A percentile compares a stretch with the other conserved stretches of the same genome.
Conservation (phyloP, 2,888 invertebrate genomes). For the Boloria euphrosyne region DNA sequence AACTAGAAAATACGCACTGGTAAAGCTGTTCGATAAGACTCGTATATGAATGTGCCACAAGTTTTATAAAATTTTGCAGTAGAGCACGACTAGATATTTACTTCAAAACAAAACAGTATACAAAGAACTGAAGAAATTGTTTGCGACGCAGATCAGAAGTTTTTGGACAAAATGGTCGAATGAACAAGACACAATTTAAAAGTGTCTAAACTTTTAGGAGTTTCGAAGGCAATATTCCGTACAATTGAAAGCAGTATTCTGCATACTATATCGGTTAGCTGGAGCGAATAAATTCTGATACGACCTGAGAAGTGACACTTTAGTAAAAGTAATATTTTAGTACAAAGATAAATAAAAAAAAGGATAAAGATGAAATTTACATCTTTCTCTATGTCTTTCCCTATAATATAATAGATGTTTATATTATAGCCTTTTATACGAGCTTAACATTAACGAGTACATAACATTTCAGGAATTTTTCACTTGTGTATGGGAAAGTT, state of each 20-base stretch:
- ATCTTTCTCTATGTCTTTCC: too few species aligned
- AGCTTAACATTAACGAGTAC: too few species aligned
- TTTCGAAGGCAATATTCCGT: constrained; percentile 26
- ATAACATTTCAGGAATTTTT: too few species aligned
- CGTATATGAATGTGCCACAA: neutral
- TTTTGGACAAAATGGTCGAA: constrained; percentile 30
- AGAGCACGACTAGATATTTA: constrained; percentile 15
- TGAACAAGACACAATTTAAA: constrained; percentile 39
- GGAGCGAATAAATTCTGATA: constrained; percentile 23
- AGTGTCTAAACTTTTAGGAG: constrained; percentile 29
- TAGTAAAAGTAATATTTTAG: neutral
- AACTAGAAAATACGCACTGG: too few species aligned
- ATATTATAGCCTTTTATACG: too few species aligned
- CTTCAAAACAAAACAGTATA: constrained; percentile 13
- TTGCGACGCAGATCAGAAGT: constrained; percentile 25
- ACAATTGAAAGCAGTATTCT: constrained; percentile 27
- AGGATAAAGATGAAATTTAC: too few species aligned
- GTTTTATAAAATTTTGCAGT: neutral
- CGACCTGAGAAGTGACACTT: neutral
- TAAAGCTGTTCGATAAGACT: too few species aligned
- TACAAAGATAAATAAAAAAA: neutral
- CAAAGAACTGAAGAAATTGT: constrained; percentile 18
- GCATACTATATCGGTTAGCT: constrained; percentile 22
- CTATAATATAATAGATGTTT: too few species aligned
- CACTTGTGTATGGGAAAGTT: too few species aligned